Evolutionary conservation across 2,888 invertebrate genomes (phyloP), one percentile per base, ranked within the genome.

Genomic region (Gasteruption jaculator): DNA sequence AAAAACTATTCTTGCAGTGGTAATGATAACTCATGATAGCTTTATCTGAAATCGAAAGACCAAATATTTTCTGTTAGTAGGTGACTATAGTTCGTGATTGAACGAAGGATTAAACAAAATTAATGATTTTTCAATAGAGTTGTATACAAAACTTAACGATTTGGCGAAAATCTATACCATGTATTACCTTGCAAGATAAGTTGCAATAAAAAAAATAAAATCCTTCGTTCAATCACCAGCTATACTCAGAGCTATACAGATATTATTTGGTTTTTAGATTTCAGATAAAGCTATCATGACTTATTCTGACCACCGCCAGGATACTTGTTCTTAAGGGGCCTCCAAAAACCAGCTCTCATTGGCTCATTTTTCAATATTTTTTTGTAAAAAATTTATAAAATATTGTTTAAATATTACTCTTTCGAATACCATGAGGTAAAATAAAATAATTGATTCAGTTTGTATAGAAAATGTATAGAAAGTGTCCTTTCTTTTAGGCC

Each of bases 231-330:
- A 26, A 26, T 7, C 36, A 22, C 25, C 7, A 14, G 11, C 7
- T 21, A 8, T 36, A 36, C 16, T 14, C 8, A 32, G 14, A 15
- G 14, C 6, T 19, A 16, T 16, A 32, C 12, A 32, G 15, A 32
- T 16, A 32, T 16, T 7, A 14, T 32, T 32, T 32, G 12, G 12
- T 7, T 32, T 25, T 26, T 36, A n/a, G 8, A 36, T 36, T 36
- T 36, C 11, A 26, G 36, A 36, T 30, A 38, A 30, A 18, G 18
- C 21, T 38, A 31, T 32, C 27, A 29, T 22, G 16, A 30, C 6
- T 32, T 30, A 30, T 38, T 5, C 10, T 38, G 30, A 19, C 11
- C n/a, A 30, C 37, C 24, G 16, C n/a, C 11, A 12, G 11, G 7
- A 14, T 11, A 15, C 21, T 41, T 41, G 36, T 11, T 36, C 25